These are phyloP conservation scores for Cardiocondyla obscurior DNA, from an alignment of 1,140 invertebrate species.

Conservation along the genomic window DNA sequence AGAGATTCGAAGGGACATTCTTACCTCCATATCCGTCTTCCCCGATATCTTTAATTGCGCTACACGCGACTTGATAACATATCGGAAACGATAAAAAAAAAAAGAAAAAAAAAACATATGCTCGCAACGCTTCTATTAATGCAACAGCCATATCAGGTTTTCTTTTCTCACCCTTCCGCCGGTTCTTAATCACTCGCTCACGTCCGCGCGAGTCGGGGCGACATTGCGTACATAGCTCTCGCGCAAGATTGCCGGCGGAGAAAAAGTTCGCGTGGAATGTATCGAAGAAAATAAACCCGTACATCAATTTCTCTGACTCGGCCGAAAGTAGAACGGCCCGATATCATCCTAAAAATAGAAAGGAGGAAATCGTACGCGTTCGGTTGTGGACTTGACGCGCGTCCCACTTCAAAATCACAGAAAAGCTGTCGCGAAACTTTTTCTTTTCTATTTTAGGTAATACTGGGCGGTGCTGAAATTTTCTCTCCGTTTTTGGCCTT, in stretches of 20 bases:
- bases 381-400: background rate
- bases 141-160: background rate
- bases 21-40: background rate
- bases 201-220: background rate
- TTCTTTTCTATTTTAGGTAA: background rate
- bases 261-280: conserved; percentile 10
- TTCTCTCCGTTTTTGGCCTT: background rate
- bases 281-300: conserved; percentile 15
- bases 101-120: conserved; percentile 16
- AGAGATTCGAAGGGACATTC: conserved; percentile 33
- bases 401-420: background rate
- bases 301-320: conserved; percentile 36
- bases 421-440: background rate
- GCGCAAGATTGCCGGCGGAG: background rate
- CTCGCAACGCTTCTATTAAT: background rate
- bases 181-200: background rate
- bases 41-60: conserved; percentile 40
- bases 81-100: conserved; percentile 23
- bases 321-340: conserved; percentile 4
- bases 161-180: background rate
- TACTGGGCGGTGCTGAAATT: background rate
- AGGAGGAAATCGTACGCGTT: background rate
- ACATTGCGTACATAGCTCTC: conserved; percentile 8
- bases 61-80: conserved; percentile 44
- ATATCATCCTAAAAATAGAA: background rate